Evolutionary conservation across 2,797 vertebrate genomes (phyloP).

Genomic region (Peromyscus aztecus): DNA sequence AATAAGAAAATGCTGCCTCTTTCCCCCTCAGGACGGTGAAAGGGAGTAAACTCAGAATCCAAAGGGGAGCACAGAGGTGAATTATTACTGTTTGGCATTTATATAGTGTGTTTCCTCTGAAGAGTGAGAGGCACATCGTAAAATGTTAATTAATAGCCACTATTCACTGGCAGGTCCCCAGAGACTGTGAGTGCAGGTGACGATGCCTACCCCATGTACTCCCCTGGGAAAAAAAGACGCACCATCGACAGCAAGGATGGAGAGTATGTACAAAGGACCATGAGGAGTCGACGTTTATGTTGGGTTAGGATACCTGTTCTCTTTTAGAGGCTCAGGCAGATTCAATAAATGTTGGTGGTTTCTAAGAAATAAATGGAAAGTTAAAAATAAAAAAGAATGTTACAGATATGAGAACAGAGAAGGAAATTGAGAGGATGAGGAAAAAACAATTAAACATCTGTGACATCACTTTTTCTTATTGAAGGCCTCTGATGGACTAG

Average conservation of each 20-base stretch:
- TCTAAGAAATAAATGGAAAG: background rate
- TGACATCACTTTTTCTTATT: slow-evolving; percentile 74
- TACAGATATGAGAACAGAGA: background rate
- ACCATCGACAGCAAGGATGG: background rate
- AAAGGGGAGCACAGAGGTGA: slow-evolving; percentile 31
- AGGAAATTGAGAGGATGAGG: background rate
- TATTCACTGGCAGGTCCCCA: slow-evolving; percentile 3
- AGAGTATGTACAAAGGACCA: slow-evolving; percentile 25
- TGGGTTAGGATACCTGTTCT: background rate
- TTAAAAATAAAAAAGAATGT: background rate
- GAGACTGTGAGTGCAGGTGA: slow-evolving; percentile 47
- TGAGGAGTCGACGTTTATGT: slow-evolving; percentile 8
- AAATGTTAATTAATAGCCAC: slow-evolving; percentile 75
- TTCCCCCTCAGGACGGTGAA: background rate
- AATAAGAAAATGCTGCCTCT: slow-evolving; percentile 14
- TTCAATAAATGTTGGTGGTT: background rate
- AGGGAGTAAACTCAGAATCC: slow-evolving; percentile 45
- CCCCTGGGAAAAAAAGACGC: background rate
- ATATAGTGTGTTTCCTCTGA: slow-evolving; percentile 57
- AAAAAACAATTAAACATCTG: slow-evolving; percentile 6
- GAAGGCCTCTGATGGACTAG: slow-evolving; percentile 71
- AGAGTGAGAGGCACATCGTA: slow-evolving; percentile 29
- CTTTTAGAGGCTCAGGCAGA: background rate
- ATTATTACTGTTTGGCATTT: slow-evolving; percentile 55
- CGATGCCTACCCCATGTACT: background rate